Evolutionary conservation across 2,888 invertebrate genomes (phyloP), one percentile per base, ranked within the genome.

Genomic region (Brenthis daphne): DNA sequence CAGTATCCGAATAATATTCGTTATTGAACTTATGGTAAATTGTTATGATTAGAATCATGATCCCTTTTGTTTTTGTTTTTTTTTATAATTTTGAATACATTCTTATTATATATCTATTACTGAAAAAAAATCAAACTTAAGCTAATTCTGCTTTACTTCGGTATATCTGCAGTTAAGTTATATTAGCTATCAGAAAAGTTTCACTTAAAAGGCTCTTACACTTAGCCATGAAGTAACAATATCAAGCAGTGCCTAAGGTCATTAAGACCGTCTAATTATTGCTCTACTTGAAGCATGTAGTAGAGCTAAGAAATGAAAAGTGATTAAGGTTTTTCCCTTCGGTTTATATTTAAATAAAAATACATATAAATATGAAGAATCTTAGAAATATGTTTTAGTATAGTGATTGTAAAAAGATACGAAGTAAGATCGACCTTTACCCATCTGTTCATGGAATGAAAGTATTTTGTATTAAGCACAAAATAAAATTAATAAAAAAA

Each of bases 1-100:
- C 83, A 80, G 84, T 85, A 86, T 87, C 81, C 82, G 80, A 85
- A 85, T 84, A 79, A 80, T 79, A 80, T 77, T 74, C 77, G 76
- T 77, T 79, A 77, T 77, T 77, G 78, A 79, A 81, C 77, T 70
- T 79, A 55, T 66, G 50, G 51, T 20, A 68, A 60, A 55, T 69
- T 69, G 43, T 64, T 66, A 60, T 47, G 64, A 67, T 64, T 58
- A 61, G 48, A 24, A 65, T 48, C 43, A 33, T n/a, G n/a, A 16
- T 24, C n/a, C 24, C 1, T n/a, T n/a, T 29, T 43, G 37, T 11
- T 43, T 43, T 8, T 43, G 37, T 53, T 43, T 63, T 24, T 53
- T 51, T 63, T 53, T 50, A 29, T 5, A 12, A 16, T 50, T 0
- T 13, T 14, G 3, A 24, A 13, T 43, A 24, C 24, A n/a, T 14